A percentile compares a stretch with the other conserved stretches of the same genome.
Evolutionary conservation across 2,797 vertebrate species (phyloP).

Genomic region (Sarcoramphus papa): DNA sequence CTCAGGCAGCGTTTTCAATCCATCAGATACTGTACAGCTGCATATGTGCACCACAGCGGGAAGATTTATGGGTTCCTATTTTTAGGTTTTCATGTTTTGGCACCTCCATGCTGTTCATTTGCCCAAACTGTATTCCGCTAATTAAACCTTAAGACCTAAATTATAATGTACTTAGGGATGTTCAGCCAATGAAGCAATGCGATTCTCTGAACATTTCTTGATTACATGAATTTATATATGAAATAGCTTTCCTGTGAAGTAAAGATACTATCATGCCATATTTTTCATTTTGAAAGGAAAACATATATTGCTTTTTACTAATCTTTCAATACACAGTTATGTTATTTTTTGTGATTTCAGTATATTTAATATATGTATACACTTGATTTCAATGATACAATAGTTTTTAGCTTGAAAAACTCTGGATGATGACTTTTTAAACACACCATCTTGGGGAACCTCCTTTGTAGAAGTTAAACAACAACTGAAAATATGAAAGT

Average conservation of each 20-base stretch:
- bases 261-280: background rate
- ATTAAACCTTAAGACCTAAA: constrained; percentile 74
- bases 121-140: constrained; percentile 67
- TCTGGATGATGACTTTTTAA: background rate
- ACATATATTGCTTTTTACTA: background rate
- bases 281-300: constrained; percentile 25
- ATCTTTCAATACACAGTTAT: background rate
- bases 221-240: background rate
- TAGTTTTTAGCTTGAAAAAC: background rate
- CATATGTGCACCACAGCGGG: constrained; percentile 18
- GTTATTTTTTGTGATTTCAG: background rate
- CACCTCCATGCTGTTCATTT: constrained; percentile 61
- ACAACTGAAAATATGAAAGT: background rate
- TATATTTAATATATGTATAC: background rate
- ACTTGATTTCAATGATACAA: background rate
- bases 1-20: constrained; percentile 47
- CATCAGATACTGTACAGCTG: constrained; percentile 51
- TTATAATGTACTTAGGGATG: constrained; percentile 43
- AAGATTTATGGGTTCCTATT: constrained; percentile 75
- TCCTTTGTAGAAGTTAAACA: background rate
- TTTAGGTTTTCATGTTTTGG: constrained; percentile 63
- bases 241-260: background rate
- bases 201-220: background rate
- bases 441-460: background rate
- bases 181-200: constrained; percentile 1